These are phyloP conservation scores for Nyctibius bracteatus DNA, from an alignment of 2,113 vertebrate genomes.

Conservation along the genomic window DNA sequence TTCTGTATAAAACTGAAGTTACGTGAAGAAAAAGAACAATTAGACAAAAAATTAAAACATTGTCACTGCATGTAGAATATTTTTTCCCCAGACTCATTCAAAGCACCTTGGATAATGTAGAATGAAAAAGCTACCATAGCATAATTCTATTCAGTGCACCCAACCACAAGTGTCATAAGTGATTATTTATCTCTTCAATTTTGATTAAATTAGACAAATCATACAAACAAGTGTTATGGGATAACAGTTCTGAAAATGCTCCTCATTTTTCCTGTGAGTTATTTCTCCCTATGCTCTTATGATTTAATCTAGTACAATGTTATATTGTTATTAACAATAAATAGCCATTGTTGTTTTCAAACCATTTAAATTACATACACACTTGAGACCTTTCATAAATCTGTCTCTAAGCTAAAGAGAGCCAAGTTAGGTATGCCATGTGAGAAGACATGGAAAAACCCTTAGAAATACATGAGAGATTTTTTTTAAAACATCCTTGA, in stretches of 20 bases:
- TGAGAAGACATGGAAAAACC: not conserved
- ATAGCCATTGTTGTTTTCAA: not conserved
- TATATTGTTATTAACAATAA: not conserved
- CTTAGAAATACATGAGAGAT: not conserved
- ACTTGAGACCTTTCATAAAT: not conserved
- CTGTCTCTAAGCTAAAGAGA: not conserved
- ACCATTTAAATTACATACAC: not conserved
- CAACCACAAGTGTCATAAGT: not conserved
- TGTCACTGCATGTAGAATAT: not conserved
- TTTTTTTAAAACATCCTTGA: not conserved
- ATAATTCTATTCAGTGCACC: not conserved
- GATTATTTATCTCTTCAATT: not conserved
- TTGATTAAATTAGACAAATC: not conserved
- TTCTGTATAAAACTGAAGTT: not conserved
- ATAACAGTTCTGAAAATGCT: not conserved
- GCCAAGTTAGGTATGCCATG: fast-evolving
- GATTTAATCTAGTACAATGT: not conserved
- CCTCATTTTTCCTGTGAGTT: not conserved
- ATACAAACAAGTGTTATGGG: not conserved
- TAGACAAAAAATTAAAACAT: not conserved
- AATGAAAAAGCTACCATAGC: not conserved
- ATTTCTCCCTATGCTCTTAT: not conserved
- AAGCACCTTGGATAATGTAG: not conserved
- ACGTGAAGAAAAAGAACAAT: not conserved
- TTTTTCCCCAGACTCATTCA: not conserved